phyloP scores from a whole-genome alignment of 64 coral and sea anemone species.

The Pachyseris speciosa region DNA sequence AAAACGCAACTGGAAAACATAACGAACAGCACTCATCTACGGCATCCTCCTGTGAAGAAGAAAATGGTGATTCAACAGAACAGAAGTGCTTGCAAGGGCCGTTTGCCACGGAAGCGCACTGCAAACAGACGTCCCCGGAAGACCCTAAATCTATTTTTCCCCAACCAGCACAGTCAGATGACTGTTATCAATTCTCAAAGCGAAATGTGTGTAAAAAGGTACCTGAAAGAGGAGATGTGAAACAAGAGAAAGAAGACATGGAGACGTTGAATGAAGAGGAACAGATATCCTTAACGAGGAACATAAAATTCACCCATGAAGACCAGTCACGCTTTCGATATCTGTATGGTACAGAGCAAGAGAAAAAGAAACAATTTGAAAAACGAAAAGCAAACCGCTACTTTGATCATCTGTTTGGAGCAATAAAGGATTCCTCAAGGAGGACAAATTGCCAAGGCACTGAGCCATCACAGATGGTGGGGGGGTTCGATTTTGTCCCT shows the following conservation, averaged over 20 bases:
- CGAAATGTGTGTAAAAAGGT: neutral
- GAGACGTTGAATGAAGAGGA: neutral
- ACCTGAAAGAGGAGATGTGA: neutral
- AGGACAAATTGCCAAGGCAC: neutral
- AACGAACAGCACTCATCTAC: no score
- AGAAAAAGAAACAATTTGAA: neutral
- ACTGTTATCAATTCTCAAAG: neutral
- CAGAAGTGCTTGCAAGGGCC: neutral
- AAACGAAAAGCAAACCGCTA: neutral
- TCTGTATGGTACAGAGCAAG: neutral
- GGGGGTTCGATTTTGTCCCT: constrained; percentile 69
- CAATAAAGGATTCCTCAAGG: neutral
- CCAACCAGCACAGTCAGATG: neutral
- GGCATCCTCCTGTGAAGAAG: no score
- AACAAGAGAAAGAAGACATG: neutral
- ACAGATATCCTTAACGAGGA: neutral
- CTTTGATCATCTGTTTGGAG: neutral
- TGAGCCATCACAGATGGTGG: neutral
- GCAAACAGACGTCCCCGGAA: neutral
- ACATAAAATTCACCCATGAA: no score
- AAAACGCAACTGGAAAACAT: no score
- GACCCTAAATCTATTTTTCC: neutral
- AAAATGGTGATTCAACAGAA: no score
- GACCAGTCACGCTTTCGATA: neutral
- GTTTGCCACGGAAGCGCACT: neutral